These are phyloP conservation scores for Poliocrania exsul DNA, from an alignment of 2,797 vertebrate species.

Conservation along the genomic window DNA sequence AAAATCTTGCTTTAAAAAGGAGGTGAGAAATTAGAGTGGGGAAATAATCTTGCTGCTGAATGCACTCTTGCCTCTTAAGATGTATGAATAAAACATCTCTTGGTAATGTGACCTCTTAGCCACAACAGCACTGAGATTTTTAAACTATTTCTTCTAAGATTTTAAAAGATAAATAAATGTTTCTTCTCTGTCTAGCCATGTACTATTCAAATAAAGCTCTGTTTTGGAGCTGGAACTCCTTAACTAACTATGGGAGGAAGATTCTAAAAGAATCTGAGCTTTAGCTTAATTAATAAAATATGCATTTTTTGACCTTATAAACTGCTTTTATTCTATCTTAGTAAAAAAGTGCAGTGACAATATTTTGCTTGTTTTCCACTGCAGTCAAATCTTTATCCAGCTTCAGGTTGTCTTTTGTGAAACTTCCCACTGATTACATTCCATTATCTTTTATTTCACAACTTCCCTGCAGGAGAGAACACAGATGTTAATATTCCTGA, in stretches of 20 bases:
- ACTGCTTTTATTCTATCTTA: neutral
- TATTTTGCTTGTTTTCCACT: neutral
- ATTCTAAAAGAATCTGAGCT: neutral
- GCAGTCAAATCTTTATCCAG: neutral
- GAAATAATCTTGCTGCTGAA: neutral
- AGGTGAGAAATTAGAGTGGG: neutral
- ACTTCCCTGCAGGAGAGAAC: neutral
- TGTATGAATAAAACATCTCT: accelerated
- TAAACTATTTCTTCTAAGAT: neutral
- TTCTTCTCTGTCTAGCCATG: neutral
- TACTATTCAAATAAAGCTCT: neutral
- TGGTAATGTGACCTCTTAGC: neutral
- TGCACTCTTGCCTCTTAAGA: neutral
- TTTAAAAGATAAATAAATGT: neutral
- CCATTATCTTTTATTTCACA: neutral
- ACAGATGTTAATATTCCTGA: neutral
- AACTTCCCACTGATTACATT: neutral
- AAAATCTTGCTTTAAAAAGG: neutral
- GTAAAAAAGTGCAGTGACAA: neutral
- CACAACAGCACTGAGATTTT: neutral
- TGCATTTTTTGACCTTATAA: accelerated
- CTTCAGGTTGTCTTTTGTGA: neutral
- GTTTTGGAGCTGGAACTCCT: neutral
- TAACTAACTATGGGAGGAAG: neutral
- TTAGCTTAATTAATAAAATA: neutral